phyloP scores from a whole-genome alignment of 35 echinoderm and acorn worm genomes.

The Eucidaris tribuloides region DNA sequence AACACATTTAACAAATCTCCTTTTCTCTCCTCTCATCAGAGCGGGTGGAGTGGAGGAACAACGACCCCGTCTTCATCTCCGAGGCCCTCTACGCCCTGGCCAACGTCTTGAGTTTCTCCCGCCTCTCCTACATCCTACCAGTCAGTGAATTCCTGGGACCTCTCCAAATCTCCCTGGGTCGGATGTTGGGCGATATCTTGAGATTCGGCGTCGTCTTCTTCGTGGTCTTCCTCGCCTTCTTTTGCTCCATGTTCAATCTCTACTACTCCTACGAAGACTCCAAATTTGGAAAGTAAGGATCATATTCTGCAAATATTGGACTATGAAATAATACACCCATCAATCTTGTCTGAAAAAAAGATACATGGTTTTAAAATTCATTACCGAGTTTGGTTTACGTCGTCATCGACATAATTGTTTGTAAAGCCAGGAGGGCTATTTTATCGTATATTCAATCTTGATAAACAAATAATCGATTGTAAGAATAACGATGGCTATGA shows the following conservation, averaged over 20 bases:
- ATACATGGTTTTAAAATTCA: no score
- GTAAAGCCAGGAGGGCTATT: no score
- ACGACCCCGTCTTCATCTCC: constrained; percentile 76
- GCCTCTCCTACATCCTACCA: constrained; percentile 84
- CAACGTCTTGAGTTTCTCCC: constrained; percentile 86
- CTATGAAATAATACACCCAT: no score
- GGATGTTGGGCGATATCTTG: constrained; percentile 91
- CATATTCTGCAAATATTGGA: no score
- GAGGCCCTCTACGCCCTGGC: constrained; percentile 84
- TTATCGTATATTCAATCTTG: no score
- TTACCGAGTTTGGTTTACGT: no score
- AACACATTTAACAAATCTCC: not conserved
- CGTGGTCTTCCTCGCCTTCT: constrained; percentile 89
- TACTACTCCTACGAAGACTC: constrained; percentile 79
- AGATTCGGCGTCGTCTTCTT: constrained; percentile 80
- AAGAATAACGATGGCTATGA: no score
- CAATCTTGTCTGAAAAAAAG: no score
- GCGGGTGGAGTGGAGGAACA: constrained; percentile 40
- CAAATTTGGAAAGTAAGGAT: constrained; percentile 84
- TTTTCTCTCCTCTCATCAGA: constrained; percentile 35
- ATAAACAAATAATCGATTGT: no score
- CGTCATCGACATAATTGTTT: no score
- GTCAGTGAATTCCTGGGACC: constrained; percentile 96
- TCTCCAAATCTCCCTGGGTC: constrained; percentile 87
- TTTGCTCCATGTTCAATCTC: constrained; percentile 88